These are phyloP conservation scores for Cotesia vestalis DNA, from an alignment of 1,140 invertebrate species.

Conservation along the genomic window DNA sequence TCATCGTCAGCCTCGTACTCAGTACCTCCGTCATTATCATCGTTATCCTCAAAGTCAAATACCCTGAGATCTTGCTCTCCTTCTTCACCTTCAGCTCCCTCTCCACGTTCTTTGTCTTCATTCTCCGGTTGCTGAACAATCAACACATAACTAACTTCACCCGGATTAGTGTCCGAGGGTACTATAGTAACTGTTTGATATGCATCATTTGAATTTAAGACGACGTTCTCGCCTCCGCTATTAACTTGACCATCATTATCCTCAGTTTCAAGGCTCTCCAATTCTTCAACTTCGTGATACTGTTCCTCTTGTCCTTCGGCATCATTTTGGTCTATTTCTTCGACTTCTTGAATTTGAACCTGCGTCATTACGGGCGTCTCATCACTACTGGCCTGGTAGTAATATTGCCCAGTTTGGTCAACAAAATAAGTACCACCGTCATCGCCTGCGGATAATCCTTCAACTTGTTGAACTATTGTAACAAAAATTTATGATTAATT, in stretches of 20 bases:
- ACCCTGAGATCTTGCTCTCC: constrained; percentile 72
- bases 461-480: constrained; percentile 63
- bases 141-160: constrained; percentile 88
- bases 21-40: constrained; percentile 66
- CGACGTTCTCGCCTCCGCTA: constrained; percentile 59
- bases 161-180: constrained; percentile 80
- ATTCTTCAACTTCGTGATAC: constrained; percentile 65
- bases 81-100: constrained; percentile 70
- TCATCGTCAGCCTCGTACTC: constrained; percentile 78
- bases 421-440: constrained; percentile 79
- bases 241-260: constrained; percentile 59
- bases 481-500: background rate
- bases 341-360: constrained; percentile 65
- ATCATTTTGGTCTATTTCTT: constrained; percentile 62
- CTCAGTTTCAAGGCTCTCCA: constrained; percentile 63
- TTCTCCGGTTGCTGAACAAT: constrained; percentile 82
- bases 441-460: constrained; percentile 68
- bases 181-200: constrained; percentile 89
- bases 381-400: constrained; percentile 74
- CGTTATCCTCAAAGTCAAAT: constrained; percentile 75
- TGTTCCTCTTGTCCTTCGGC: constrained; percentile 59
- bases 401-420: constrained; percentile 80
- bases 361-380: constrained; percentile 73
- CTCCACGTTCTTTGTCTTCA: constrained; percentile 66
- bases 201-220: constrained; percentile 70